Base-by-base conservation (phyloP, 2,113 vertebrate species). In the Bubalus kerabau region DNA sequence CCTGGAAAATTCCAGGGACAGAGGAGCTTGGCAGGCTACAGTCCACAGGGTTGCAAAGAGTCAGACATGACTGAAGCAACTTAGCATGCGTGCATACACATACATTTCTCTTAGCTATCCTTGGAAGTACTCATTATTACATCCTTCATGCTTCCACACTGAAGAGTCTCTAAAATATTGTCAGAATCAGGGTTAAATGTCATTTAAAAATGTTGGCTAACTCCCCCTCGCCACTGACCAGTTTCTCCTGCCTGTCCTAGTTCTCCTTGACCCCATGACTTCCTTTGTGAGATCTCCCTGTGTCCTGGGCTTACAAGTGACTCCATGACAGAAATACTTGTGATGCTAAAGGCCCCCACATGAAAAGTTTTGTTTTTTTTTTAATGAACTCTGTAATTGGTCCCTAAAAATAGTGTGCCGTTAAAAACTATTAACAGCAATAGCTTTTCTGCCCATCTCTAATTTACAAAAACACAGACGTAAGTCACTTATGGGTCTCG, bases 91-190 rank as follows among this genome's bases (percentile, higher is more conserved):
- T 74, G 36, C 23, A 43, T 40, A 76, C 40, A 76, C 71, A 26
- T 7, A 4, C 40, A 15, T 43, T 43, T 74, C 67, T 74, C 67
- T 54, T 10, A 40, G 14, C 32, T 81, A 1, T 80, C 23, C 6
- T 87, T 88, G 59, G 12, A 81, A 80, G 32, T n/a, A 28, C 9
- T 26, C 1, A 21, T 50, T 78, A 24, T 60, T 60, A 36, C 9
- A 12, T 57, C 32, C 74, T 43, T 52, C 56, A 7, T 32, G 57
- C 6, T 52, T 40, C 57, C 36, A 46, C 26, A 64, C 5, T 74
- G 54, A 93, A 80, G 50, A 30, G 8, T 83, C 59, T 87, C 32
- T 76, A 40, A 95, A 82, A 67, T 78, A 26, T 88, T 88, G 76
- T 93, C 74, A 87, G 40, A 82, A 48, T 91, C 10, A 84, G 17